Evolutionary conservation across 64 coral and sea anemone species (phyloP).

Genomic region (Pocillopora damicornis): DNA sequence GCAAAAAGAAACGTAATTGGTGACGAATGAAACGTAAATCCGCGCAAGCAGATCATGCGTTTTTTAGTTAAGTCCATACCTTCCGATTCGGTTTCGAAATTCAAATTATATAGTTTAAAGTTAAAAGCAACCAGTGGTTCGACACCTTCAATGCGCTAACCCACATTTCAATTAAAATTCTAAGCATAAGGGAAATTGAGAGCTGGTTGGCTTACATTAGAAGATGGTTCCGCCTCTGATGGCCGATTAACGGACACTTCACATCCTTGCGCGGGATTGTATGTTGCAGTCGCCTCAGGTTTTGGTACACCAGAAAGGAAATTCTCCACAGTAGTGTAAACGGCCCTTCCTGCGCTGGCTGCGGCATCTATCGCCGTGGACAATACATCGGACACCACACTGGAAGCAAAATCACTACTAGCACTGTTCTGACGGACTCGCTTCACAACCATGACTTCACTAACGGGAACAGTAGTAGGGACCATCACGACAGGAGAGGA

Average conservation of each 20-base stretch:
- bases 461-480: background rate
- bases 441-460: background rate
- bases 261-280: constrained; percentile 46
- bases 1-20: no score
- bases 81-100: no score
- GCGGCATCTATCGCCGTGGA: constrained; percentile 64
- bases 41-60: no score
- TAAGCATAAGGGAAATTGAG: background rate
- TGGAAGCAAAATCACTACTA: constrained; percentile 28
- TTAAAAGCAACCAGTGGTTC: background rate
- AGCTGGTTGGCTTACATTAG: background rate
- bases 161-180: background rate
- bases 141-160: background rate
- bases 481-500: background rate
- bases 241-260: constrained; percentile 33
- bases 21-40: no score
- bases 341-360: constrained; percentile 55
- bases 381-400: constrained; percentile 62
- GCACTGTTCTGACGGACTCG: background rate
- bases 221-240: background rate
- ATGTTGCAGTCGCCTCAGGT: constrained; percentile 27
- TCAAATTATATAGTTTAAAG: background rate
- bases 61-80: no score
- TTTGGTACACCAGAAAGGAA: constrained; percentile 7
- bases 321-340: constrained; percentile 53